Conservation (phyloP, 2,888 invertebrate genomes). For the Microctonus aethiopoides region DNA sequence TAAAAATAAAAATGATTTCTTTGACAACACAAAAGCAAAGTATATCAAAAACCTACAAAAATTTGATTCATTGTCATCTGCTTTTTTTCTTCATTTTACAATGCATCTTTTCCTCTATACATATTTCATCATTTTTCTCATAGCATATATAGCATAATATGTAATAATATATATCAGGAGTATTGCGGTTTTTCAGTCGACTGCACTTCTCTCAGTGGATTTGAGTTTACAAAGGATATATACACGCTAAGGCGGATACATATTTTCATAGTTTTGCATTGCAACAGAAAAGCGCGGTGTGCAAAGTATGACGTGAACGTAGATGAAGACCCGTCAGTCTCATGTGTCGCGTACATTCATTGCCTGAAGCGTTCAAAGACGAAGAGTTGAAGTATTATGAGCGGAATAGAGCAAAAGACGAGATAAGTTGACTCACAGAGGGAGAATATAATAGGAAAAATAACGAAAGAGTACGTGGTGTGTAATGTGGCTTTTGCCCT, state of each 20-base stretch:
- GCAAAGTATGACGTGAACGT: not conserved
- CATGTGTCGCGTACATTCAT: slow-evolving; percentile 31
- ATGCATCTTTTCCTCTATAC: too few species aligned
- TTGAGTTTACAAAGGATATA: slow-evolving; percentile 9
- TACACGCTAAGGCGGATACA: slow-evolving; percentile 3
- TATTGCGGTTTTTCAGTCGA: slow-evolving; percentile 28
- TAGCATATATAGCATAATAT: too few species aligned
- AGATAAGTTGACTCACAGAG: slow-evolving; percentile 19
- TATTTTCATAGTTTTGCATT: slow-evolving; percentile 20
- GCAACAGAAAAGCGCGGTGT: not conserved
- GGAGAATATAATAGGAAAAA: slow-evolving; percentile 13
- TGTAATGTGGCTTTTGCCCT: slow-evolving; percentile 6
- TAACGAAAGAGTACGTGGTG: slow-evolving; percentile 9
- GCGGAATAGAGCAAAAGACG: slow-evolving; percentile 6
- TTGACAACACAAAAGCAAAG: too few species aligned
- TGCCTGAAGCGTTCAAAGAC: slow-evolving; percentile 13
- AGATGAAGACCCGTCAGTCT: slow-evolving; percentile 17
- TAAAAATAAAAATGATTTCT: too few species aligned
- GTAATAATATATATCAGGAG: slow-evolving; percentile 2
- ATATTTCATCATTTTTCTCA: too few species aligned
- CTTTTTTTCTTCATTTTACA: too few species aligned
- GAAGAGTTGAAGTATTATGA: slow-evolving; percentile 19
- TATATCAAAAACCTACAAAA: too few species aligned
- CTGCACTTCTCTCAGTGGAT: slow-evolving; percentile 14
- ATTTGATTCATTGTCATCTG: too few species aligned